Evolutionary conservation across 2,888 invertebrate species (phyloP).

Genomic region (Calliopum simillimum): DNA sequence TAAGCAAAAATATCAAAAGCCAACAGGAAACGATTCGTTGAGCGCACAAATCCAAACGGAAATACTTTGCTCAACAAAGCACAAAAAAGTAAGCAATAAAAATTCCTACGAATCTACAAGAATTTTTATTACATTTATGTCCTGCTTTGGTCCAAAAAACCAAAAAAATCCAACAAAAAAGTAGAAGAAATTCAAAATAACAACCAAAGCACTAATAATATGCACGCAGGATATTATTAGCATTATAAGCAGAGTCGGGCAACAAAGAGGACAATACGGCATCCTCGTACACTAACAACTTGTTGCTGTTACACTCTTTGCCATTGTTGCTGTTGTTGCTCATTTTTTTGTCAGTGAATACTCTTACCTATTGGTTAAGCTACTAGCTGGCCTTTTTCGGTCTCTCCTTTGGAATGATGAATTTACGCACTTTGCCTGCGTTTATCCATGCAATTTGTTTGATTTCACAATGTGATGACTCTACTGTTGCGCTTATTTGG

Average conservation of each 20-base stretch:
- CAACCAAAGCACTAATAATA: slow-evolving; percentile 24
- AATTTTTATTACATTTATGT: slow-evolving; percentile 32
- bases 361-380: neutral
- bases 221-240: slow-evolving; percentile 34
- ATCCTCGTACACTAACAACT: neutral
- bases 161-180: neutral
- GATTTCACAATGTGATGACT: neutral
- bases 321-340: slow-evolving; percentile 13
- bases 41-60: slow-evolving; percentile 25
- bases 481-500: too few relatives aligned
- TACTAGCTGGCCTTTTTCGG: neutral
- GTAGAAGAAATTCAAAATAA: neutral
- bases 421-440: slow-evolving; percentile 32
- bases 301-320: slow-evolving; percentile 18
- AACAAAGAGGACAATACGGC: neutral
- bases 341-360: neutral
- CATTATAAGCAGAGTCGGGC: slow-evolving; percentile 19
- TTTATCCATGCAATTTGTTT: slow-evolving; percentile 34
- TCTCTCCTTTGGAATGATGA: slow-evolving; percentile 17
- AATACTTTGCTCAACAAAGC: slow-evolving; percentile 31
- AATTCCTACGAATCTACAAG: slow-evolving; percentile 33
- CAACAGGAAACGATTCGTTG: slow-evolving; percentile 30
- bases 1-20: neutral
- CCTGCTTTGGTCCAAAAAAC: slow-evolving; percentile 14
- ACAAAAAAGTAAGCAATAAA: slow-evolving; percentile 31